Percentiles rank a stretch among this genome's conserved stretches.
These are phyloP conservation scores for Echinarachnius parma DNA, from an alignment of 53 echinoderm and acorn worm species.

Conservation along the genomic window DNA sequence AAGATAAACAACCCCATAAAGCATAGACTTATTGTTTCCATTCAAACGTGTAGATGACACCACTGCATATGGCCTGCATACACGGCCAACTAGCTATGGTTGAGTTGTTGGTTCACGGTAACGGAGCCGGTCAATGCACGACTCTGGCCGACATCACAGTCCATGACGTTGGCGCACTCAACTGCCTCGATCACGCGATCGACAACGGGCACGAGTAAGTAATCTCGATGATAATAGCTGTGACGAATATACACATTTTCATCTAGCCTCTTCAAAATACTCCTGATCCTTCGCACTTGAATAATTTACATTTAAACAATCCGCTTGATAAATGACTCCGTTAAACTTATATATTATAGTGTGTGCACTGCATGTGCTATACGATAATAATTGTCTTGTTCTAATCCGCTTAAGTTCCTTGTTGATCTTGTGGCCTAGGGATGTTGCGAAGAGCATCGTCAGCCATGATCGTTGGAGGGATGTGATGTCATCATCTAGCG, in stretches of 20 bases:
- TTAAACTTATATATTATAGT: too few species aligned
- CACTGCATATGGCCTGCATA: conserved; percentile 23
- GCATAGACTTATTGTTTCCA: neutral
- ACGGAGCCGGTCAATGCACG: neutral
- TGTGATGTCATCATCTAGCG: conserved; percentile 48
- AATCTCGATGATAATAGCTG: too few species aligned
- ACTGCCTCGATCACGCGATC: conserved; percentile 39
- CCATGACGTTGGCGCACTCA: neutral
- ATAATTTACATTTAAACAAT: too few species aligned
- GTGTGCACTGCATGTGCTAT: too few species aligned
- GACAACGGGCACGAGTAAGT: conserved; percentile 40
- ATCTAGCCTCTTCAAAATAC: too few species aligned
- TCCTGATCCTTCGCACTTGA: too few species aligned
- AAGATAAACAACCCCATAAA: neutral
- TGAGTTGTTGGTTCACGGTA: conserved; percentile 11
- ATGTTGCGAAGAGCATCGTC: conserved; percentile 12
- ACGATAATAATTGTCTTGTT: too few species aligned
- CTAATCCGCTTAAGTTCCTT: too few species aligned
- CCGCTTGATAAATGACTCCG: too few species aligned
- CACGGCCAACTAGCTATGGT: neutral
- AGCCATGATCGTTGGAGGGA: conserved; percentile 20
- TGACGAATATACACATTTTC: too few species aligned
- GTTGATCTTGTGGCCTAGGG: neutral
- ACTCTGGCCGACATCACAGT: conserved; percentile 8
- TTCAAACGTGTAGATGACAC: conserved; percentile 17